These are phyloP conservation scores for Stictocephala bisonia DNA, from an alignment of 2,888 invertebrate species.

Conservation along the genomic window DNA sequence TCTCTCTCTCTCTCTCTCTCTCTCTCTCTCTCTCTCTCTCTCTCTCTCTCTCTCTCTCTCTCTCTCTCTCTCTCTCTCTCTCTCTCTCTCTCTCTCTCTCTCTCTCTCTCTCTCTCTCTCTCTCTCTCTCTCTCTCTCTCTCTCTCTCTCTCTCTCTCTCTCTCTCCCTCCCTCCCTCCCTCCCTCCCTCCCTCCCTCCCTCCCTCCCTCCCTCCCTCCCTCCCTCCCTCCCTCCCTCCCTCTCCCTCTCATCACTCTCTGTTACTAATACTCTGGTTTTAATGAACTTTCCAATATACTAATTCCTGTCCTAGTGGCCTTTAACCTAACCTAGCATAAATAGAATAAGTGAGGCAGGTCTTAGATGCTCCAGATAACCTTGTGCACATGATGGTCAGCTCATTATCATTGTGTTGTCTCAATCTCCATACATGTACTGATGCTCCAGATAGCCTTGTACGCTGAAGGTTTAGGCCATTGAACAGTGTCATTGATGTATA, in stretches of 20 bases:
- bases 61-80: conserved; percentile 17
- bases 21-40: neutral
- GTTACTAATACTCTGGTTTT: too few species aligned
- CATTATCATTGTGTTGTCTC: too few species aligned
- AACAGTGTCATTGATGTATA: too few species aligned
- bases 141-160: neutral
- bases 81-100: neutral
- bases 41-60: neutral
- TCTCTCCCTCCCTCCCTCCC: conserved; percentile 15
- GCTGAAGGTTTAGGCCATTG: too few species aligned
- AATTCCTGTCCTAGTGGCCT: too few species aligned
- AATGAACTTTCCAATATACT: too few species aligned
- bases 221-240: neutral
- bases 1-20: neutral
- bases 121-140: neutral
- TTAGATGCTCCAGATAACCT: too few species aligned
- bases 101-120: neutral
- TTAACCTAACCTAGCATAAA: too few species aligned
- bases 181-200: conserved; percentile 13
- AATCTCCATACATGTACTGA: too few species aligned
- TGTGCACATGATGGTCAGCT: too few species aligned
- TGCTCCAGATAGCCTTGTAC: too few species aligned
- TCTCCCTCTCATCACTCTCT: neutral
- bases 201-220: neutral
- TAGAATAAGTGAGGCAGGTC: too few species aligned